Evolutionary conservation across 2,113 vertebrate species (phyloP), one percentile per base, ranked within the genome.

Genomic region (Tricholaema leucomelas): DNA sequence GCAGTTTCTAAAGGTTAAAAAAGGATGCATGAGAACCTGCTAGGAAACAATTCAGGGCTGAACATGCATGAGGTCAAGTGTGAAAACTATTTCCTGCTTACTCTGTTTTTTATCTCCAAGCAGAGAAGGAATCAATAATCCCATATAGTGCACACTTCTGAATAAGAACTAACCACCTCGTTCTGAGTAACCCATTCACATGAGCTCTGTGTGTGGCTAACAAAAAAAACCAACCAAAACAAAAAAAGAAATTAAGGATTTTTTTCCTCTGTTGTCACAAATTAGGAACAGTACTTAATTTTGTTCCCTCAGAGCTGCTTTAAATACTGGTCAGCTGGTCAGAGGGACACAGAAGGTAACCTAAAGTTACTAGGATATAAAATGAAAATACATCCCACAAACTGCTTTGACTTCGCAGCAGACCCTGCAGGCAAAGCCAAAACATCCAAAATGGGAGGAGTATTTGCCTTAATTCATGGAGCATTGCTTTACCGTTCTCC

Each of bases 101-200:
- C 90, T 87, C 77, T 89, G 46, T 10, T 85, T 89, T 92, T 94
- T 84, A 92, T 94, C 94, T 93, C 50, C 61, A 91, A 73, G 64
- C 21, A 80, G 78, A 91, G 89, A 59, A 87, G 88, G 69, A 97
- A 94, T 92, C 92, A 88, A 93, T 94, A 96, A 94, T 64, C 38
- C 20, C 9, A 63, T 36, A 21, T 27, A 85, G 40, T 15, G 69
- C 54, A 67, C 42, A 16, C 50, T 91, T 78, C 84, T 95, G 87
- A 94, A 94, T 95, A 88, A 92, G 81, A 96, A 89, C 72, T 48
- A 87, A 81, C 30, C 21, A 30, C 85, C 88, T 66, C 77, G 50
- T 91, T 89, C 92, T 77, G 91, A 64, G 72, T 19, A 74, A 36
- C 35, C 38, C 35, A 81, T 91, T 94, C 88, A 86, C 20, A 8